Evolutionary conservation across 1,140 invertebrate species (phyloP), one percentile per base, ranked within the genome.

Genomic region (Condylostylus longicornis): DNA sequence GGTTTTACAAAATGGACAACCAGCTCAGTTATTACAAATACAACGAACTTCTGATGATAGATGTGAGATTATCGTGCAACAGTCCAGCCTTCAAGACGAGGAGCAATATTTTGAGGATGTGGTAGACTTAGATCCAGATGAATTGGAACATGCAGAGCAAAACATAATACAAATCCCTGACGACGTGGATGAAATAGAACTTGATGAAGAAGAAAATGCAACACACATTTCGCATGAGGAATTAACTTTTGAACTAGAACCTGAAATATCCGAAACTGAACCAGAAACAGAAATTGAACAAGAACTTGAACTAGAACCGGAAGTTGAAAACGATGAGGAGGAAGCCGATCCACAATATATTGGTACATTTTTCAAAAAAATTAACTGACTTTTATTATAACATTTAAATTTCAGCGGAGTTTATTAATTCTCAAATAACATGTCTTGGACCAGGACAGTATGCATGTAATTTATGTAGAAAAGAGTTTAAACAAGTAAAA

Each of bases 381-480:
- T n/a, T n/a, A n/a, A n/a, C n/a, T n/a, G n/a, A n/a, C n/a, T n/a
- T n/a, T n/a, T n/a, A 53, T 38, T 52, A 57, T 34, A 53, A 54
- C 35, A 49, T 51, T 1, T 54, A 58, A 42, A 41, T 58, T 12
- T 49, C 55, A 6, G 54, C 53, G 0, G 58, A 61, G 38, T 60
- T 61, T 34, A 55, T 61, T 18, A 42, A 42, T 2, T 47, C 50
- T 29, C 58, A 61, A 35, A 61, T 57, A 4, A 52, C 47, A 2
- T 45, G 49, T 4, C 37, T 54, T 14, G 46, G 47, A 0, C 65
- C 69, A 0, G 69, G 68, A 0, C 48, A 68, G 0, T 69, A 71
- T 37, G 61, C 71, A 0, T 72, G 70, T 42, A 71, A 71, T 41
- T 51, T 72, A 5, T 72, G 70, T 47, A 68, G 65, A 27, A 67